phyloP scores from a whole-genome alignment of 2,113 vertebrate genomes.

The Petromus typicus region DNA sequence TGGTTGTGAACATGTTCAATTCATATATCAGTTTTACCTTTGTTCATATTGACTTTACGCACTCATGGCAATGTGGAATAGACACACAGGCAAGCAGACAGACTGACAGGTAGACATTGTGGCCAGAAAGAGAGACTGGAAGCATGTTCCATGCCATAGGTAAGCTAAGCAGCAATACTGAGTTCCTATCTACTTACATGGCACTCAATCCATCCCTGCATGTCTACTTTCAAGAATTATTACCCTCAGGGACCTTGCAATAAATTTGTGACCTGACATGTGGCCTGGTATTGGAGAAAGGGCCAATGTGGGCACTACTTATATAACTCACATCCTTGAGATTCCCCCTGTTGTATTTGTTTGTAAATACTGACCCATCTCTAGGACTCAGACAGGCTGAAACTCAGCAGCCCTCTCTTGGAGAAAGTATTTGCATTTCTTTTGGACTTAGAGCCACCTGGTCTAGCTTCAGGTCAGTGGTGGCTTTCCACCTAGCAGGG shows the following conservation, averaged over 20 bases:
- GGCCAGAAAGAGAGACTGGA: neutral
- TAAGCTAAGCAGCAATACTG: neutral
- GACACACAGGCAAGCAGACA: no score
- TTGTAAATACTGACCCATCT: neutral
- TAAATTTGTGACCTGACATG: conserved; percentile 1
- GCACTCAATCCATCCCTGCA: neutral
- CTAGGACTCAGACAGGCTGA: neutral
- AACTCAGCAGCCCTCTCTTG: conserved; percentile 18
- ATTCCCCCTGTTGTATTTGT: neutral
- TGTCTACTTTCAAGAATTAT: neutral
- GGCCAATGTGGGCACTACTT: neutral
- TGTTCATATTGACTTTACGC: neutral
- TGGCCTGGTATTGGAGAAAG: conserved; percentile 46
- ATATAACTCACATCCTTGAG: neutral
- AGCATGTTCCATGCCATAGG: rapidly evolving
- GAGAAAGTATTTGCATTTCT: neutral
- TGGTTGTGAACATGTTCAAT: rapidly evolving
- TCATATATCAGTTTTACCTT: rapidly evolving
- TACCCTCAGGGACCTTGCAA: conserved; percentile 25
- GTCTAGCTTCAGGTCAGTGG: neutral
- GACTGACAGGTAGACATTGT: rapidly evolving
- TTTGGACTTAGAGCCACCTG: neutral
- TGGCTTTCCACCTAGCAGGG: neutral
- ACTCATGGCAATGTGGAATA: no score
- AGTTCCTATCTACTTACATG: rapidly evolving